Conservation (phyloP, 1,140 invertebrate genomes). For the roundworm (Caenorhabditis elegans) region DNA sequence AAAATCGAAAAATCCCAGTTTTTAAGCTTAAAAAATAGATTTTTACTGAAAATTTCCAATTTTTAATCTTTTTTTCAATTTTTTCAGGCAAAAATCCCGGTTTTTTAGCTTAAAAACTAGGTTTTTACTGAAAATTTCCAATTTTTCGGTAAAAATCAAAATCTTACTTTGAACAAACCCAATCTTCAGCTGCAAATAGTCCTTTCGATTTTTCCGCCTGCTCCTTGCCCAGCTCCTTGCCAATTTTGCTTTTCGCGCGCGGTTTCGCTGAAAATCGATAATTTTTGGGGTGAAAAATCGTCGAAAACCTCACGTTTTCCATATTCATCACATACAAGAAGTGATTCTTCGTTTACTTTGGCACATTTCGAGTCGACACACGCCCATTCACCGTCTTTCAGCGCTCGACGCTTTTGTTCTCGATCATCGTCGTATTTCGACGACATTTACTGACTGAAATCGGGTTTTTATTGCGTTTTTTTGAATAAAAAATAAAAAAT, state of each 20-base stretch:
- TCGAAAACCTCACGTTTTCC: slow-evolving; percentile 56
- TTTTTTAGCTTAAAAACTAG: no score
- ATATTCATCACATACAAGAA: slow-evolving; percentile 49
- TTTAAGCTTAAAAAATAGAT: no score
- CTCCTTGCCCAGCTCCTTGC: slow-evolving; percentile 93
- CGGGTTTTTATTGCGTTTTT: not conserved
- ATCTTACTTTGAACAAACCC: slow-evolving; percentile 91
- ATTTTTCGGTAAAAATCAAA: slow-evolving; percentile 66
- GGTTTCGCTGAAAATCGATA: slow-evolving; percentile 51
- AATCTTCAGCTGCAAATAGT: slow-evolving; percentile 96
- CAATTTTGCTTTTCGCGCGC: slow-evolving; percentile 78
- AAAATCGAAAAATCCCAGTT: no score
- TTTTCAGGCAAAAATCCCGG: no score
- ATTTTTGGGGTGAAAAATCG: not conserved
- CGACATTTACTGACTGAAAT: not conserved
- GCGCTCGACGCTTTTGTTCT: slow-evolving; percentile 9
- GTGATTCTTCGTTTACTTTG: slow-evolving; percentile 54
- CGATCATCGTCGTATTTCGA: slow-evolving; percentile 28
- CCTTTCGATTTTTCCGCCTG: slow-evolving; percentile 96
- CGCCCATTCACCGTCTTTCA: slow-evolving; percentile 62
- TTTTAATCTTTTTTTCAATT: no score
- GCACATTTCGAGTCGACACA: slow-evolving; percentile 63
- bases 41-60: no score
- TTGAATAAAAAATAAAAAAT: not conserved
- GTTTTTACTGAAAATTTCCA: slow-evolving; percentile 23